phyloP scores from a whole-genome alignment of 1,140 invertebrate species.

The Diorhabda elongata region DNA sequence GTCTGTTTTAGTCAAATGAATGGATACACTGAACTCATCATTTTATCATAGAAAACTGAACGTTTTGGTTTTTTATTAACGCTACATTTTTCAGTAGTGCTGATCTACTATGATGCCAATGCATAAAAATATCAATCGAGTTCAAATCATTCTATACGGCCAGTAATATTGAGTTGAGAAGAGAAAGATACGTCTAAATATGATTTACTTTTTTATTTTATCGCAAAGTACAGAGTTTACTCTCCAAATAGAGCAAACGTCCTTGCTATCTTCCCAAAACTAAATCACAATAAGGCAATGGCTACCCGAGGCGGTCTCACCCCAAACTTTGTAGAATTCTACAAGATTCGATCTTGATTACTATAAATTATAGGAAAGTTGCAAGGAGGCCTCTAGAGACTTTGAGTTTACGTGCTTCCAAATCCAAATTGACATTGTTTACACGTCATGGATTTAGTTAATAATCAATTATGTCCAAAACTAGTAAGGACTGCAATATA shows the following conservation, averaged over 20 bases:
- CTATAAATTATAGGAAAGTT: conserved; percentile 1
- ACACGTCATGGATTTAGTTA: not conserved
- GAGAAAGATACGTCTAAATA: not conserved
- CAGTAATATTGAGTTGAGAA: not conserved
- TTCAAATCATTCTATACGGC: too few relatives aligned
- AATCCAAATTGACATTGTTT: conserved; percentile 1
- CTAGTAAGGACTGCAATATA: too few relatives aligned
- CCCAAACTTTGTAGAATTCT: conserved; percentile 1
- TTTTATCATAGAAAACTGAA: too few relatives aligned
- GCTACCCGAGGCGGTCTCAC: not conserved
- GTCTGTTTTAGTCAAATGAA: too few relatives aligned
- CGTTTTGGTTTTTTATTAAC: too few relatives aligned
- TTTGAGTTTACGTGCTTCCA: not conserved
- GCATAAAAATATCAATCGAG: too few relatives aligned
- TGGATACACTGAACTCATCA: too few relatives aligned
- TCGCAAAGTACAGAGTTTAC: not conserved
- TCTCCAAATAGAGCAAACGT: not conserved
- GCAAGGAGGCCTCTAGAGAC: conserved; percentile 1
- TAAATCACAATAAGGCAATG: not conserved
- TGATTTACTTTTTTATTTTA: not conserved
- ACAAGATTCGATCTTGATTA: not conserved
- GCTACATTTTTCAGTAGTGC: too few relatives aligned
- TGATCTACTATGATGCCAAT: too few relatives aligned
- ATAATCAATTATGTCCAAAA: not conserved
- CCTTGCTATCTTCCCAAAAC: not conserved